Base-by-base conservation (phyloP, 2,113 vertebrate genomes). In the Lycocorax pyrrhopterus region DNA sequence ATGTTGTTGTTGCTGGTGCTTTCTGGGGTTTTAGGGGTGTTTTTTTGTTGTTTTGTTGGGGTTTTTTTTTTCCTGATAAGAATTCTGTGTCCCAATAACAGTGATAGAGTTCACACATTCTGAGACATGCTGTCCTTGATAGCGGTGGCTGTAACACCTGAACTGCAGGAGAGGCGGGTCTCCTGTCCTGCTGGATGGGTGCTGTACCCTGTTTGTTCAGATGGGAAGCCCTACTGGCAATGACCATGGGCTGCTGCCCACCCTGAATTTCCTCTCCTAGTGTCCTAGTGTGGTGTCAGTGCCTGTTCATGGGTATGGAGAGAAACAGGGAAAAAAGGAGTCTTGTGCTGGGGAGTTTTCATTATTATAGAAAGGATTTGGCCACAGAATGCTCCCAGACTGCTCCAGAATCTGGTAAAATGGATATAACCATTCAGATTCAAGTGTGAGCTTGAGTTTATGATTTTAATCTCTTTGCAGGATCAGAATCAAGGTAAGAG, bases 401-500 rank as follows among this genome's bases (percentile, higher is more conserved):
- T 46, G 19, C 46, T 62, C 25, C 43, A 39, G n/a, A 59, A 13
- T 21, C 51, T 44, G 12, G 6, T 74, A 66, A 53, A 88, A 32
- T 13, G 47, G 18, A 10, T 39, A 12, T 1, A 72, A 33, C 10
- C 18, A 19, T 9, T 12, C 16, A 29, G 13, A 67, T 35, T 66
- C 16, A 46, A 30, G 9, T 0, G 0, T 7, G 7, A 52, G 7
- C n/a, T 30, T 19, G 44, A 59, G 33, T 13, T 83, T 16, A 47
- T n/a, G 15, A 27, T 43, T 92, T 81, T 71, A 5, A 47, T 53
- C 18, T 58, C 49, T 72, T 41, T 71, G 37, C 7, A 33, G 46
- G 46, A 17, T 85, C 37, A 83, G 32, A 69, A 58, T 44, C 12
- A 41, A 58, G 35, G 15, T 39, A 19, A 55, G 21, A 16, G 10